Base-by-base conservation (phyloP, 2,113 vertebrate genomes). In the Neotragus pygmaeus region DNA sequence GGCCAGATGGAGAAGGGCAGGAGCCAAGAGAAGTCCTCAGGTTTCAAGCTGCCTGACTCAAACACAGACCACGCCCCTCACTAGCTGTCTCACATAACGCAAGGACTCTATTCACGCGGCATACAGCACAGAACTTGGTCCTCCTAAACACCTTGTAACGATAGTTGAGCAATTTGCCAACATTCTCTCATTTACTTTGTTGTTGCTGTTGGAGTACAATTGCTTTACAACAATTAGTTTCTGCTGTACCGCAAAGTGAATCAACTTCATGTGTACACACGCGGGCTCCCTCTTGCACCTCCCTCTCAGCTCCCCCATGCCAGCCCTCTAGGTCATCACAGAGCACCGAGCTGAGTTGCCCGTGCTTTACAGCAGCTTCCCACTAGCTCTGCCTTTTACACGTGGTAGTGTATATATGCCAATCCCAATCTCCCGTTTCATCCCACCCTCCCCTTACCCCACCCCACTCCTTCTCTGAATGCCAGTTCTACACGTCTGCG, bases 51-150 rank as follows among this genome's bases (percentile, higher is more conserved):
- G 30, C 39, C n/a, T 17, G 2, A 28, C 33, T 62, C 60, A 14
- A 30, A 12, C 7, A 0, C 7, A 8, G 81, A 27, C 21, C 21
- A 2, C 3, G 51, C 27, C 45, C 33, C 33, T 57, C 19, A 1
- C 23, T 1, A 5, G 78, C 58, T 23, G 47, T 58, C 28, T 2
- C 70, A 19, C 6, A 10, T 11, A 1, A 75, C 23, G 0, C 70
- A 6, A 30, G 36, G 43, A 25, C 25, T 21, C 7, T 2, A 2
- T 27, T 2, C 12, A 33, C 30, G 7, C 21, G 2, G 0, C 0
- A 0, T 5, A 16, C 2, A 19, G 30, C 33, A 33, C 2, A n/a
- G 80, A 90, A 12, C 39, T 0, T 16, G 47, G 30, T 39, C 36
- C 28, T 14, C n/a, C 51, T 0, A 19, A 58, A 33, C 8, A 9